Conservation (phyloP, 2,113 vertebrate species). For the Collichthys lucidus region DNA sequence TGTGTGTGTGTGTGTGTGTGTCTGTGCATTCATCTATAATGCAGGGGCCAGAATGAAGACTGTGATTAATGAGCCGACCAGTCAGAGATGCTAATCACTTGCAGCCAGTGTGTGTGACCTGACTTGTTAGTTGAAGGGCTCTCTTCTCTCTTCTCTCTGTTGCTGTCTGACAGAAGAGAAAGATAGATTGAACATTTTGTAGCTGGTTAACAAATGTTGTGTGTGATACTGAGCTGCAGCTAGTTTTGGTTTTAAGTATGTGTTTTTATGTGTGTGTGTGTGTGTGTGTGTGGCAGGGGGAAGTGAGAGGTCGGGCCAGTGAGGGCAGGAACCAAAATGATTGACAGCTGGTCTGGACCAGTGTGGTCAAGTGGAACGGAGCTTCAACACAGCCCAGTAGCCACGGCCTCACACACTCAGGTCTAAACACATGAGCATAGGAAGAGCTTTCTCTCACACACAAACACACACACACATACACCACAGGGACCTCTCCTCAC, state of each 20-base stretch:
- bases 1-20: constrained; percentile 3
- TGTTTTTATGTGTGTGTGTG: background rate
- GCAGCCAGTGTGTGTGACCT: constrained; percentile 17
- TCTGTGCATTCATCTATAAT: constrained; percentile 41
- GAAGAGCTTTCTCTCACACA: constrained; percentile 40
- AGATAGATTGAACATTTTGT: background rate
- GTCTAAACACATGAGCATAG: constrained; percentile 46
- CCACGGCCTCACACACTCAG: constrained; percentile 30
- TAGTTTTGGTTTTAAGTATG: background rate
- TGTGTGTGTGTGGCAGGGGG: background rate
- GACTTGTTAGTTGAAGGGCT: constrained; percentile 38
- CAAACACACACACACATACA: constrained; percentile 46
- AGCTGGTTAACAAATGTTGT: background rate
- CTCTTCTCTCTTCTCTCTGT: background rate
- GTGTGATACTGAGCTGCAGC: background rate
- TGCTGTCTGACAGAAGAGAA: background rate
- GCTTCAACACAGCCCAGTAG: constrained; percentile 66
- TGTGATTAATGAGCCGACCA: constrained; percentile 65
- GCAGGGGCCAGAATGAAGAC: constrained; percentile 57
- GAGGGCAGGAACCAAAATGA: constrained; percentile 48
- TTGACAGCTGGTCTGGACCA: constrained; percentile 67
- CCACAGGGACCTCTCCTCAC: constrained; percentile 68
- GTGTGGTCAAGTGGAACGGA: constrained; percentile 69
- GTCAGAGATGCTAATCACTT: constrained; percentile 64
- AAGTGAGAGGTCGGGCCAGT: background rate